These are phyloP conservation scores for Daubentonia madagascariensis DNA, from an alignment of 2,113 vertebrate species.

Conservation along the genomic window DNA sequence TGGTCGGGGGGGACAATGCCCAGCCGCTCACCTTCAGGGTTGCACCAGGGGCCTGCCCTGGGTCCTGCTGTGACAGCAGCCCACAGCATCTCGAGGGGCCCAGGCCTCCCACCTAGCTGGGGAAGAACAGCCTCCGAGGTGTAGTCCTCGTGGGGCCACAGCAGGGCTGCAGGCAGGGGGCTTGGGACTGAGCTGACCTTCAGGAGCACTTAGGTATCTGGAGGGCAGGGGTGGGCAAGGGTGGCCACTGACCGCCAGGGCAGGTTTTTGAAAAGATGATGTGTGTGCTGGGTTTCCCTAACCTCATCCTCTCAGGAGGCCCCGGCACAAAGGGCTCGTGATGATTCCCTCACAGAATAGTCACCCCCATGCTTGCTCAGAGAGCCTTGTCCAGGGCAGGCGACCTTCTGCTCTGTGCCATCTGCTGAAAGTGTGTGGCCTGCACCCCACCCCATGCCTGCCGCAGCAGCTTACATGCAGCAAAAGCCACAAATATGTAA, in stretches of 20 bases:
- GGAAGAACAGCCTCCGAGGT: rapidly evolving
- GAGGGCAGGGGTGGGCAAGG: neutral
- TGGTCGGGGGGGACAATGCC: neutral
- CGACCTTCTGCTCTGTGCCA: rapidly evolving
- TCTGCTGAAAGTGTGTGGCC: neutral
- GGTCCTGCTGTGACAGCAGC: neutral
- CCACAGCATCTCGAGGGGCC: neutral
- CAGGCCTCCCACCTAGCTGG: neutral
- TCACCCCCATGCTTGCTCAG: rapidly evolving
- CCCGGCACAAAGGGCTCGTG: rapidly evolving
- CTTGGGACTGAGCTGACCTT: neutral
- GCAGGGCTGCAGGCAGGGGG: rapidly evolving
- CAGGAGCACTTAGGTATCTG: too few relatives aligned
- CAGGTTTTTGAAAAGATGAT: rapidly evolving
- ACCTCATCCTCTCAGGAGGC: too few relatives aligned
- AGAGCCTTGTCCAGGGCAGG: rapidly evolving
- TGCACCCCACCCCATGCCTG: neutral
- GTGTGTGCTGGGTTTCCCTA: rapidly evolving
- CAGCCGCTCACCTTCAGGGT: neutral
- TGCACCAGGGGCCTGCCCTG: rapidly evolving
- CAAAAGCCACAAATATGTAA: rapidly evolving
- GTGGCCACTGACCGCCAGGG: neutral
- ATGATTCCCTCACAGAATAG: neutral
- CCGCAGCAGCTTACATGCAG: rapidly evolving
- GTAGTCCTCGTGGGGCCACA: rapidly evolving